Evolutionary conservation across 2,113 vertebrate species (phyloP), one percentile per base, ranked within the genome.

Genomic region (Scomber colias): DNA sequence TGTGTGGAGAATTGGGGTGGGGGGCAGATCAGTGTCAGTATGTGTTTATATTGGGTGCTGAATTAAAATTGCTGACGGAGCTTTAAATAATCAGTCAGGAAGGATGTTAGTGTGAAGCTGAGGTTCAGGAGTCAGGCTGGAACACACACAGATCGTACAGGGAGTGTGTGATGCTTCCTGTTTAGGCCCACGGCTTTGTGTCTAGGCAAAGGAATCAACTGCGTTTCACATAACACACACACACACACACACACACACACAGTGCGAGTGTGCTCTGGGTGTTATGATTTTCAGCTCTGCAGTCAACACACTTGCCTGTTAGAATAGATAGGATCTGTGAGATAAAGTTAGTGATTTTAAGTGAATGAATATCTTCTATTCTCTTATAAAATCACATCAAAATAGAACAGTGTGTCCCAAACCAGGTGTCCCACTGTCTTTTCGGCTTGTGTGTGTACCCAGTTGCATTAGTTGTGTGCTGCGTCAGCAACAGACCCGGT

Each of bases 81-180:
- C 82, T 76, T 50, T 71, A 92, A 87, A 89, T 88, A 89, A 89
- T 93, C 89, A 79, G 54, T 60, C 65, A 85, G 90, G 91, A 95
- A 95, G 94, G 92, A 94, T 92, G 92, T 94, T 90, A 93, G 89
- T 90, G 89, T 91, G 80, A 87, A 89, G 64, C 67, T n/a, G 21
- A 78, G 82, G 77, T 89, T 82, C 51, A 66, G 56, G 86, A 87
- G 76, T 82, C 70, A 46, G 61, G 61, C 56, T 73, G 55, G 60
- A 75, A 75, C 77, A 85, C 86, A 88, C 77, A 86, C 48, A 60
- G 73, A 83, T 83, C 27, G 54, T 65, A 69, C 71, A 71, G 61
- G 50, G 75, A 72, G 79, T 81, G 82, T 74, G 82, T 74, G 77
- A 69, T 15, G 70, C 89, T 92, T 93, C 90, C 91, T 92, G 87